Conservation (phyloP, 2,797 vertebrate species). For the Ceyx erithaca region DNA sequence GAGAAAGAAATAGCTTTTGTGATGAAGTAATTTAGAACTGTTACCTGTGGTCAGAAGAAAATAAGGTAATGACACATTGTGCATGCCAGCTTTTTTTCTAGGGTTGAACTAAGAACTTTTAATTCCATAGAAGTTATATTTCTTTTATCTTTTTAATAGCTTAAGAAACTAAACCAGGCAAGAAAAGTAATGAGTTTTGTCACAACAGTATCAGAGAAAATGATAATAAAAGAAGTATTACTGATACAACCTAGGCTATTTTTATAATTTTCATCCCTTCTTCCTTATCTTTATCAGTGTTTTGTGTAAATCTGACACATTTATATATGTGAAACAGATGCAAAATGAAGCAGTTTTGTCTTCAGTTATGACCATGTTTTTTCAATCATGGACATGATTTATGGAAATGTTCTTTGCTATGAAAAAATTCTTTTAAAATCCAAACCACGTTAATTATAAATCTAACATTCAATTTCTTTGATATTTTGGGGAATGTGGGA, state of each 20-base stretch:
- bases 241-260: constrained; percentile 70
- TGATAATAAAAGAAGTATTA: constrained; percentile 75
- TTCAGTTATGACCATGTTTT: constrained; percentile 77
- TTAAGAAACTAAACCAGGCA: constrained; percentile 53
- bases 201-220: constrained; percentile 48
- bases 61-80: background rate
- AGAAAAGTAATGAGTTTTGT: constrained; percentile 48
- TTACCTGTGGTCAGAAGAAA: constrained; percentile 31
- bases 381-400: constrained; percentile 80
- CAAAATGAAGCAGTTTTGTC: constrained; percentile 75
- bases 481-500: constrained; percentile 49
- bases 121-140: constrained; percentile 4
- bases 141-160: constrained; percentile 19
- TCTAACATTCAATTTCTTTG: constrained; percentile 60
- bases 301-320: constrained; percentile 81
- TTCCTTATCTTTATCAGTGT: constrained; percentile 79
- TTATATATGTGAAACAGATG: constrained; percentile 83
- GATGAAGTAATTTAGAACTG: background rate
- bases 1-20: background rate
- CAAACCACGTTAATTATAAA: constrained; percentile 78
- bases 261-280: constrained; percentile 74
- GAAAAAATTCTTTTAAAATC: constrained; percentile 71
- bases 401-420: constrained; percentile 77
- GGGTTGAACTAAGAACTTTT: background rate
- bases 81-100: background rate